phyloP scores from a whole-genome alignment of 2,888 invertebrate genomes.

The Melanostoma scalare region DNA sequence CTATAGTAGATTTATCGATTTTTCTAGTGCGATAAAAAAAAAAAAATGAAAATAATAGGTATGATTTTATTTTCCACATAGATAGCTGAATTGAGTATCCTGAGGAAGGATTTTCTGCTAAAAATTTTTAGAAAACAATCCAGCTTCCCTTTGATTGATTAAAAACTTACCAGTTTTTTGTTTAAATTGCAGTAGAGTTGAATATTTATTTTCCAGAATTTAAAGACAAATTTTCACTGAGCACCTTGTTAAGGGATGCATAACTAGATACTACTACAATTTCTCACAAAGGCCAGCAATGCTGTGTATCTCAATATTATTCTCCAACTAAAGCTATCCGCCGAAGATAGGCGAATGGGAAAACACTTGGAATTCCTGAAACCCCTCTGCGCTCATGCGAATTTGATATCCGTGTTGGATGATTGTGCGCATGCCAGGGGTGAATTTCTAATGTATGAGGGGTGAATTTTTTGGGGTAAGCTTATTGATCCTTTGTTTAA shows the following conservation, averaged over 20 bases:
- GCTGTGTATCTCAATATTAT: constrained; percentile 39
- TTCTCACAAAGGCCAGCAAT: constrained; percentile 44
- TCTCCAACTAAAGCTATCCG: constrained; percentile 46
- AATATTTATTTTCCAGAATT: constrained; percentile 4
- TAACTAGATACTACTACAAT: constrained; percentile 51
- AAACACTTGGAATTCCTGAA: constrained; percentile 24
- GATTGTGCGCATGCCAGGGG: constrained; percentile 59
- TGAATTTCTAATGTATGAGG: constrained; percentile 58
- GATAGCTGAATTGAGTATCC: neutral
- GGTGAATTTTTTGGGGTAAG: constrained; percentile 42
- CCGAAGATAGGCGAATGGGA: constrained; percentile 34
- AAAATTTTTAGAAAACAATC: neutral
- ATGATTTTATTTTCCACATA: neutral
- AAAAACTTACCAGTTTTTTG: constrained; percentile 45
- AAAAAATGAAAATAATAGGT: constrained; percentile 18
- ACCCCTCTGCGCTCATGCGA: constrained; percentile 26
- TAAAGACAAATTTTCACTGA: constrained; percentile 39
- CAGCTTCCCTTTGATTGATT: neutral
- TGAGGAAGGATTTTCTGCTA: neutral
- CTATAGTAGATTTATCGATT: constrained; percentile 63
- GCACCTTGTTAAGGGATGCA: constrained; percentile 62
- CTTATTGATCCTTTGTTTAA: constrained; percentile 38
- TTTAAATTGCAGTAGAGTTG: neutral
- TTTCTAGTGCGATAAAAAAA: constrained; percentile 44
- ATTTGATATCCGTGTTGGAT: constrained; percentile 2